Percentiles rank a stretch among this genome's conserved stretches.
Evolutionary conservation across 2,797 vertebrate species (phyloP).

Genomic region (Gymnothorax javanicus): DNA sequence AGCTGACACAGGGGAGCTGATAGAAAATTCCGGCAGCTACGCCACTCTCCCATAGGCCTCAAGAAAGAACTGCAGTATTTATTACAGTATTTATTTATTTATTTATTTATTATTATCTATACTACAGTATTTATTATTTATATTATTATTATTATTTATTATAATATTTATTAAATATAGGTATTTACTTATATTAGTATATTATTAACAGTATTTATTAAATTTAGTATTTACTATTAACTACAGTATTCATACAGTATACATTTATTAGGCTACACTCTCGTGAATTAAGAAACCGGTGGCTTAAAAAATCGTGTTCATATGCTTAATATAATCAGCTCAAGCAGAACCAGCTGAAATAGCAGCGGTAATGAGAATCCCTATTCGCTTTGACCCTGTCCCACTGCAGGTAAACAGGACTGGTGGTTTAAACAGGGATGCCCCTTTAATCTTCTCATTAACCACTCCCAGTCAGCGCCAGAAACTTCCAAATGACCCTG

Average conservation of each 20-base stretch:
- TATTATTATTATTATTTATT: too few species aligned
- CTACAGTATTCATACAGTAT: too few species aligned
- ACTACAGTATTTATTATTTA: too few species aligned
- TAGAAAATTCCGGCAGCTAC: neutral
- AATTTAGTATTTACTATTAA: too few species aligned
- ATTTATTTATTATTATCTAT: too few species aligned
- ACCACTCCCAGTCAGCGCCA: neutral
- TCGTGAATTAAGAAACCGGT: neutral
- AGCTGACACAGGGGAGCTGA: slow-evolving; percentile 23
- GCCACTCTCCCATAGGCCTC: neutral
- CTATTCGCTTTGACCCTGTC: neutral
- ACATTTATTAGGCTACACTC: neutral
- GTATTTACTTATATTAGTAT: too few species aligned
- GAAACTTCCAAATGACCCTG: neutral
- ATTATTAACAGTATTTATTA: too few species aligned
- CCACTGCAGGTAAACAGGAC: neutral
- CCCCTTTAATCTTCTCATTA: neutral
- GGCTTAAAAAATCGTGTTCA: neutral
- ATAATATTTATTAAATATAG: too few species aligned
- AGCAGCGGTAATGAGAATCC: neutral
- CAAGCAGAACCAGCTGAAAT: neutral
- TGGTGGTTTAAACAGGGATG: neutral
- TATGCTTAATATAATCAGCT: neutral
- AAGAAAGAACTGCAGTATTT: neutral
- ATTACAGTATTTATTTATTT: too few species aligned